Evolutionary conservation across 2,888 invertebrate species (phyloP).

Genomic region (Iselma pallidipennis): DNA sequence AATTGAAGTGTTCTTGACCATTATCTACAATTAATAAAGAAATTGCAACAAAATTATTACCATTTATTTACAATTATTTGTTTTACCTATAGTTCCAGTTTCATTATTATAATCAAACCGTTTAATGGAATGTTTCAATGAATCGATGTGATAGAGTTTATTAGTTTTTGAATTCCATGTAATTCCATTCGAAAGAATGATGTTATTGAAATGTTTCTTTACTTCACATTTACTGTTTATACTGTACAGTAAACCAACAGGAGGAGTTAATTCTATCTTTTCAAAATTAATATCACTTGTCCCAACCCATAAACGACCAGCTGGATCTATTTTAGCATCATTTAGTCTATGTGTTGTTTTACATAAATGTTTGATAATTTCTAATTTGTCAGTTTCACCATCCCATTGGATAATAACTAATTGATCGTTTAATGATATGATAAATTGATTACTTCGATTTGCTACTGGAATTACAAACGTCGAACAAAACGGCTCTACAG

Average conservation of each 20-base stretch:
- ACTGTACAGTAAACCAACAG: conserved; percentile 21
- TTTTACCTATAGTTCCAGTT: conserved; percentile 53
- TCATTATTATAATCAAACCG: conserved; percentile 68
- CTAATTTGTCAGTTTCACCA: conserved; percentile 58
- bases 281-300: conserved; percentile 21
- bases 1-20: conserved; percentile 63
- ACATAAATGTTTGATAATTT: conserved; percentile 56
- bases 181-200: conserved; percentile 63
- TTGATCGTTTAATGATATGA: conserved; percentile 62
- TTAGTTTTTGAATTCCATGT: conserved; percentile 71
- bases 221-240: conserved; percentile 16
- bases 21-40: conserved; percentile 59
- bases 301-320: conserved; percentile 72
- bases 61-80: not conserved
- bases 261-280: not conserved
- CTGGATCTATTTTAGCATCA: conserved; percentile 75
- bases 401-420: conserved; percentile 67
- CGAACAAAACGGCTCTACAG: conserved; percentile 37
- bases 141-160: conserved; percentile 75
- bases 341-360: conserved; percentile 64
- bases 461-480: conserved; percentile 67
- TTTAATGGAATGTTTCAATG: conserved; percentile 63
- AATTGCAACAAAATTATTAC: not conserved
- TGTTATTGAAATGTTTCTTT: conserved; percentile 22
- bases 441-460: conserved; percentile 62